Conservation (phyloP, 2,797 vertebrate genomes). For the Selene dorsalis region DNA sequence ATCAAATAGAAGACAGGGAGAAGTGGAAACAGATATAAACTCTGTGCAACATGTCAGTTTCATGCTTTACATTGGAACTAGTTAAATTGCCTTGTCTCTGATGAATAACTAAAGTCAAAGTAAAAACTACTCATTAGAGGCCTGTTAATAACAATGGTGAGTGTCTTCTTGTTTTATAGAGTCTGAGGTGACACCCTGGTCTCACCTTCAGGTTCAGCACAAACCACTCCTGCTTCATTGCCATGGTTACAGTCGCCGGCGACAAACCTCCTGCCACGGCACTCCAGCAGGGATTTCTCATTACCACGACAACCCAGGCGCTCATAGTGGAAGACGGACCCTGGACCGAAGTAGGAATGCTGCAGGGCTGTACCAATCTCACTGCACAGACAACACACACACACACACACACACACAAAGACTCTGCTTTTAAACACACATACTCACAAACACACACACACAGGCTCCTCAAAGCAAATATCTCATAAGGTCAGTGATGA, state of each 20-base stretch:
- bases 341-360: constrained; percentile 76
- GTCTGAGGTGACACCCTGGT: not conserved
- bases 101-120: too few species aligned
- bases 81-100: too few species aligned
- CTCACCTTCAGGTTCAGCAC: constrained; percentile 87
- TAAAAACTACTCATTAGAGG: too few species aligned
- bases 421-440: not conserved
- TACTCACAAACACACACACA: constrained; percentile 2
- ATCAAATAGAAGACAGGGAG: too few species aligned
- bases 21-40: too few species aligned
- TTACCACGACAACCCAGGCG: constrained; percentile 87
- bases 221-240: constrained; percentile 82
- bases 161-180: not conserved
- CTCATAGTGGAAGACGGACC: constrained; percentile 84
- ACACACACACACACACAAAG: constrained; percentile 13
- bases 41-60: too few species aligned
- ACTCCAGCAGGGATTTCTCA: constrained; percentile 85
- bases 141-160: too few species aligned
- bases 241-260: constrained; percentile 82
- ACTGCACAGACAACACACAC: constrained; percentile 65
- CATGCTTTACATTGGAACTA: too few species aligned
- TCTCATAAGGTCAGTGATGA: not conserved
- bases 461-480: not conserved
- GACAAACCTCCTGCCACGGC: constrained; percentile 80
- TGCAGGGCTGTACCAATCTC: constrained; percentile 86